Evolutionary conservation across 2,888 invertebrate genomes (phyloP), one percentile per base, ranked within the genome.

Genomic region (Linnaemya tessellans): DNA sequence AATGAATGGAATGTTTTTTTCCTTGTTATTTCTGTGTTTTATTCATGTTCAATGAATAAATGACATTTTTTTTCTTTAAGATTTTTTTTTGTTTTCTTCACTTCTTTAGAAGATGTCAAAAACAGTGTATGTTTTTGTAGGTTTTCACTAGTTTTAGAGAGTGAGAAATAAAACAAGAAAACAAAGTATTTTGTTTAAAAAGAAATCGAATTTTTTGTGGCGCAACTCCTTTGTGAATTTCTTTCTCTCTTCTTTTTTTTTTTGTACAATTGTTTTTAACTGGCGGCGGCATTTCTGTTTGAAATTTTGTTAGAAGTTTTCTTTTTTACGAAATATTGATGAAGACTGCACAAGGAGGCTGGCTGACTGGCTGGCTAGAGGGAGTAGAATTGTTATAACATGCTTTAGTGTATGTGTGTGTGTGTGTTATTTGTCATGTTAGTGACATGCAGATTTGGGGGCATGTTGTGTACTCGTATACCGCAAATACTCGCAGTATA

Each of bases 41-140:
- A 67, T 84, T 73, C 67, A 77, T 73, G 84, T 62, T 80, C 80
- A 77, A 71, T 71, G 79, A 82, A 64, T 80, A 75, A 73, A 78
- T 78, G 83, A 79, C 79, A 80, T 73, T 79, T 64, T 67, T 58
- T 46, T 58, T 38, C 30, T 3, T 10, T 38, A 13, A 49, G 22
- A 0, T 43, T 22, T 7, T 51, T 51, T 18, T n/a, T n/a, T n/a
- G n/a, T n/a, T n/a, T n/a, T 18, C 15, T 58, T 18, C 35, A 22
- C 58, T 64, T 80, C 51, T 68, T 65, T 77, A 49, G 62, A 74
- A 79, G 51, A 74, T 85, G 85, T 85, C 85, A 85, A 79, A 85
- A 85, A 62, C 85, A 84, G 56, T 49, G 7, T 0, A 25, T 56
- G 56, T 64, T 81, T 81, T 79, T 84, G 71, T 84, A 80, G 80